Evolutionary conservation across 2,113 vertebrate genomes (phyloP).

Genomic region (Thunnus thynnus): DNA sequence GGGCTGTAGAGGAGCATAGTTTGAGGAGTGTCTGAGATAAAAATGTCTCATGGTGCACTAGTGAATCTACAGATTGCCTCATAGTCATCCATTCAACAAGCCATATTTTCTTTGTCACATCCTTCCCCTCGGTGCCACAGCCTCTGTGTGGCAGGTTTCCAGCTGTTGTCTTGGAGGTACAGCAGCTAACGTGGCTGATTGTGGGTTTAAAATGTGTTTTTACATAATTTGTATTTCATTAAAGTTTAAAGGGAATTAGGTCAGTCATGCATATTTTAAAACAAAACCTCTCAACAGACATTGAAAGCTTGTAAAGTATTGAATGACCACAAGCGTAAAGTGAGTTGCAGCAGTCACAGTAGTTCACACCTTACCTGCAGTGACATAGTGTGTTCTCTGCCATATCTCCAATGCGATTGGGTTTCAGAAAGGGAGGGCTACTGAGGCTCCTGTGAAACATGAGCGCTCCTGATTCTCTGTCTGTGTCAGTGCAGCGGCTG

Average conservation of each 20-base stretch:
- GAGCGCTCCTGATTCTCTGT: conserved; percentile 46
- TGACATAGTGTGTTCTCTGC: conserved; percentile 27
- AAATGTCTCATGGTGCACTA: conserved; percentile 6
- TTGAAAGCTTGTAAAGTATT: conserved; percentile 62
- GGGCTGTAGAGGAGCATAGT: conserved; percentile 8
- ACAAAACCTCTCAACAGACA: conserved; percentile 42
- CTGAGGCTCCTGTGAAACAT: conserved; percentile 60
- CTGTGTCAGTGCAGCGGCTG: conserved; percentile 37
- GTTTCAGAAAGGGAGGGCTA: conserved; percentile 43
- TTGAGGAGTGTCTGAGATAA: conserved; percentile 9
- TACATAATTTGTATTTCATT: conserved; percentile 80
- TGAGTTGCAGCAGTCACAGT: conserved; percentile 42
- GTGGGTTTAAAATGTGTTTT: conserved; percentile 55
- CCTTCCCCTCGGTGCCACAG: not conserved
- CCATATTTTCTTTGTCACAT: conserved; percentile 10
- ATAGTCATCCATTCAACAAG: conserved; percentile 1
- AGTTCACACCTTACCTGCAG: conserved; percentile 70
- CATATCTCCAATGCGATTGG: conserved; percentile 36
- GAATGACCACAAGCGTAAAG: conserved; percentile 50
- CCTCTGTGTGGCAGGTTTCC: conserved; percentile 33
- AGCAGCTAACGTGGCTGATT: conserved; percentile 9
- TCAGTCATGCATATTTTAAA: conserved; percentile 69
- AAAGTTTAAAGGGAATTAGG: conserved; percentile 65
- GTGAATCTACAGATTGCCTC: conserved; percentile 1
- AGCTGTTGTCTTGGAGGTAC: conserved; percentile 47